A percentile compares a stretch with the other conserved stretches of the same genome.
phyloP scores from a whole-genome alignment of 2,797 vertebrate genomes.

The Anabacerthia variegaticeps region DNA sequence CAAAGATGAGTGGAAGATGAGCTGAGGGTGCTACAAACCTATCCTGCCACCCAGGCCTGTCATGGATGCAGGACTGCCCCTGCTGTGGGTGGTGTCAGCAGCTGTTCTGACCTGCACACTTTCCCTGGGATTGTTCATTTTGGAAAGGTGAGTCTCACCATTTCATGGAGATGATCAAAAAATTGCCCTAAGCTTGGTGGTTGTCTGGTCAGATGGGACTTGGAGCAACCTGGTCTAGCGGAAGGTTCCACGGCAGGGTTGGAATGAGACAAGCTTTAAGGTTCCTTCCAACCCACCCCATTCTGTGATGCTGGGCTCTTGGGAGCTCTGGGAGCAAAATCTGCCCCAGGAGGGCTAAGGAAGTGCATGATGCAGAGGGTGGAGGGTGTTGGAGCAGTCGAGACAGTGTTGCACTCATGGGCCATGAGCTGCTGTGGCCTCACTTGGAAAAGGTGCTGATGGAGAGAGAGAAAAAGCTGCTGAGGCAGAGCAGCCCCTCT shows the following conservation, averaged over 20 bases:
- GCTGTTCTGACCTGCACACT: fast-evolving
- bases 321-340: not conserved
- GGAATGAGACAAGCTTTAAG: not conserved
- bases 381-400: not conserved
- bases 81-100: fast-evolving
- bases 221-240: not conserved
- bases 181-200: fast-evolving
- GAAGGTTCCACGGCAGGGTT: not conserved
- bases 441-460: not conserved
- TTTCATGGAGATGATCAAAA: not conserved
- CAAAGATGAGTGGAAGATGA: not conserved
- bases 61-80: not conserved
- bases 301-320: not conserved
- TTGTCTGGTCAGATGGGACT: not conserved
- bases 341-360: not conserved
- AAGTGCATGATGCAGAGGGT: not conserved
- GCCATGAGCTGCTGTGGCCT: not conserved
- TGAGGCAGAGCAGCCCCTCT: not conserved
- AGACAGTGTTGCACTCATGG: not conserved
- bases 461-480: not conserved
- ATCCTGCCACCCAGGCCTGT: fast-evolving
- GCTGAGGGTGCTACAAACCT: fast-evolving
- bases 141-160: fast-evolving
- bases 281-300: not conserved
- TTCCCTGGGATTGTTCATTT: fast-evolving